Conservation (phyloP, 2,797 vertebrate genomes). For the Parotocinclus haroldoi region DNA sequence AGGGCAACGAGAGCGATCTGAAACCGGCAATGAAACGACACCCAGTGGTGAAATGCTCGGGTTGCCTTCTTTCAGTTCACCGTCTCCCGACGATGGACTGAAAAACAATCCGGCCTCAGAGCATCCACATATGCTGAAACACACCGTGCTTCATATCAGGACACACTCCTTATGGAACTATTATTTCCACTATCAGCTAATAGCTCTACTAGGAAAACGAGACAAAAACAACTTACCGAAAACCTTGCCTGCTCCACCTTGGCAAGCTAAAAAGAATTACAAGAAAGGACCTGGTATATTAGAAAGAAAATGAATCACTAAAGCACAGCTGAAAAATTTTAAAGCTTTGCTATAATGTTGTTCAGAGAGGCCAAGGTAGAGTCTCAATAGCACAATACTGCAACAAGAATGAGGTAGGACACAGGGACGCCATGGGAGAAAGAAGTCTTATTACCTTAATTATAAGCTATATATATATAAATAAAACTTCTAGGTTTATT, state of each 20-base stretch:
- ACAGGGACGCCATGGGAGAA: too few relatives aligned
- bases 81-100: too few relatives aligned
- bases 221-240: constrained; percentile 46
- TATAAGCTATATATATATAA: too few relatives aligned
- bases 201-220: neutral
- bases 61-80: constrained; percentile 1
- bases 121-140: constrained; percentile 17
- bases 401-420: too few relatives aligned
- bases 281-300: constrained; percentile 36
- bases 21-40: constrained; percentile 2
- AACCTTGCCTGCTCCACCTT: constrained; percentile 53
- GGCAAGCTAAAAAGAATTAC: constrained; percentile 50
- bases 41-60: constrained; percentile 25
- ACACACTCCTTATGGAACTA: neutral
- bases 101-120: constrained; percentile 19
- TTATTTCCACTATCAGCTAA: constrained; percentile 7
- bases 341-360: too few relatives aligned
- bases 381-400: neutral
- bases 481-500: too few relatives aligned
- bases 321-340: too few relatives aligned
- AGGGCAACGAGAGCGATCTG: neutral
- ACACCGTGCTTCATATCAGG: neutral
- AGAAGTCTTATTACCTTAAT: too few relatives aligned
- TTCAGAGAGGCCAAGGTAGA: neutral
- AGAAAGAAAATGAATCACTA: constrained; percentile 8